Percentiles rank a stretch among this genome's conserved stretches.
Evolutionary conservation across 2,888 invertebrate genomes (phyloP).

Genomic region (Clepsis dumicolana): DNA sequence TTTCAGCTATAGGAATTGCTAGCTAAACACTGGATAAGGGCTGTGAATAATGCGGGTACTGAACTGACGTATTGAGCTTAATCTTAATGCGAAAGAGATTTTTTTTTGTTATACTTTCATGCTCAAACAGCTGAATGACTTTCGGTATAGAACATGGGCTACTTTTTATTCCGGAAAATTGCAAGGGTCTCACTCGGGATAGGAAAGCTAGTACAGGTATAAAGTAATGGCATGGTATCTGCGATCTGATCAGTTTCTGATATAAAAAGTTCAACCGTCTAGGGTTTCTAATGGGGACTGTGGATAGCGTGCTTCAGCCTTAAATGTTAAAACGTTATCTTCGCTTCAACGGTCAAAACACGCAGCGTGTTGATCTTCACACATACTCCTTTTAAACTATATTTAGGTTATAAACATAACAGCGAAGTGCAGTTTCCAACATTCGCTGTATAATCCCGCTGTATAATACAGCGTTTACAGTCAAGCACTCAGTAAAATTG

Average conservation of each 20-base stretch:
- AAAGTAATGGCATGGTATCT: background rate
- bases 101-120: no score
- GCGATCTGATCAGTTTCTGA: background rate
- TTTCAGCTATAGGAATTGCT: no score
- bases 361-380: background rate
- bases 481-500: slow-evolving; percentile 53
- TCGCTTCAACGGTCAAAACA: slow-evolving; percentile 6
- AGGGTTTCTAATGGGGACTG: no score
- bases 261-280: no score
- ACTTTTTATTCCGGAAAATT: no score
- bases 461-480: slow-evolving; percentile 41
- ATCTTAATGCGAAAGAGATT: background rate
- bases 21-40: no score
- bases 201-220: background rate
- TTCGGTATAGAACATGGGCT: no score
- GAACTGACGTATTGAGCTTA: slow-evolving; percentile 3
- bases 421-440: slow-evolving; percentile 41
- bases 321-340: background rate
- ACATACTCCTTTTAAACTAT: slow-evolving; percentile 27
- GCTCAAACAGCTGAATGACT: no score
- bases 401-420: slow-evolving; percentile 35
- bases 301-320: no score
- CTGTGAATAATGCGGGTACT: slow-evolving; percentile 29
- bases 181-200: no score
- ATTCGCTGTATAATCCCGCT: slow-evolving; percentile 39